Percentiles rank a stretch among this genome's conserved stretches.
Conservation (phyloP, 1,140 invertebrate species). For the Conus betulinus region DNA sequence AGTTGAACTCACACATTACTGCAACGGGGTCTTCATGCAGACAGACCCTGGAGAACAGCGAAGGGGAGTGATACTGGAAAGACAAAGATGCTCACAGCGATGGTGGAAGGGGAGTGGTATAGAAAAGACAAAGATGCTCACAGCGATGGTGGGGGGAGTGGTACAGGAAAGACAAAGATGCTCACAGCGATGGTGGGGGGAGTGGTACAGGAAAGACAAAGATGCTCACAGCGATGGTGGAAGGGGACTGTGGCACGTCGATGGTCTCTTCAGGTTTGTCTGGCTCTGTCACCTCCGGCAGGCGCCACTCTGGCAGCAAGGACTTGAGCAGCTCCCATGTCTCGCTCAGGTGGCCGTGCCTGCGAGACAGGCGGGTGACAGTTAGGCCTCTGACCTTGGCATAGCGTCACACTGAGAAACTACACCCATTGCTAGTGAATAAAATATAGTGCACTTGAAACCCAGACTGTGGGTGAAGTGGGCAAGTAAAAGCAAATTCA, state of each 20-base stretch:
- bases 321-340: slow-evolving; percentile 70
- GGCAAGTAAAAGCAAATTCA: too few species aligned
- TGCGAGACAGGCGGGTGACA: slow-evolving; percentile 41
- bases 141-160: neutral
- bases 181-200: neutral
- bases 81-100: neutral
- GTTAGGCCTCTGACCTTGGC: too few species aligned
- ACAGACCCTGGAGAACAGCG: too few species aligned
- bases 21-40: too few species aligned
- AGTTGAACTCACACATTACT: too few species aligned
- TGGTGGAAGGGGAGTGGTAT: neutral
- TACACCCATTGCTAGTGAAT: too few species aligned
- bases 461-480: too few species aligned
- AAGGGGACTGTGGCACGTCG: neutral
- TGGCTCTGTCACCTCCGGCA: slow-evolving; percentile 63
- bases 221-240: neutral
- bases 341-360: slow-evolving; percentile 70
- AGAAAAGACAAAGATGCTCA: neutral
- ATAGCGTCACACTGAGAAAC: too few species aligned
- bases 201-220: neutral
- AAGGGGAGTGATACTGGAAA: neutral
- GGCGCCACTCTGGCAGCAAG: slow-evolving; percentile 70
- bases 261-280: slow-evolving; percentile 50
- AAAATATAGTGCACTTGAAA: too few species aligned
- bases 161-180: neutral